phyloP scores from a whole-genome alignment of 2,113 vertebrate genomes.

The Chlorodrepanis virens region DNA sequence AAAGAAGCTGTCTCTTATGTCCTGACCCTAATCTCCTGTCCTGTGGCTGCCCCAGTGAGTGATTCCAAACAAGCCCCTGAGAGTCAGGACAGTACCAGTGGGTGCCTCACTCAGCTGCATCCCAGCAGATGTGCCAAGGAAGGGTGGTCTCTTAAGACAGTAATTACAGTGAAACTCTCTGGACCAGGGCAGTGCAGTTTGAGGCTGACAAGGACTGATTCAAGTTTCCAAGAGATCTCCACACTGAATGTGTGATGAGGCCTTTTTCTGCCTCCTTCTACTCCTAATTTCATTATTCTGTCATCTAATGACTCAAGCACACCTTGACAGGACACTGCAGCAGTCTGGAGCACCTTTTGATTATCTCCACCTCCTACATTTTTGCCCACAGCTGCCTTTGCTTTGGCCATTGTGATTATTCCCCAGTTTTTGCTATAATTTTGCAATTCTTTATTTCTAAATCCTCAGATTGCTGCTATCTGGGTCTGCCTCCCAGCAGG shows the following conservation, averaged over 20 bases:
- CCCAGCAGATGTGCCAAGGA: neutral
- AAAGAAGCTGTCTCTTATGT: neutral
- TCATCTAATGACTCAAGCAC: neutral
- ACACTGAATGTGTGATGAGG: fast-evolving
- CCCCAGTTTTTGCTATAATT: neutral
- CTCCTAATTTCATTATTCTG: neutral
- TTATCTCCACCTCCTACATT: neutral
- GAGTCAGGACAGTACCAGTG: neutral
- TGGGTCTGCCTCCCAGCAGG: neutral
- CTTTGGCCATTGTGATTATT: neutral
- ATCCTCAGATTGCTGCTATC: neutral
- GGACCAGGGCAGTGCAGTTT: neutral
- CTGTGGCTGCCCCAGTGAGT: neutral
- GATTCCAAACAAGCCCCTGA: neutral
- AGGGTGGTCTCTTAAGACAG: neutral
- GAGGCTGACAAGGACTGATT: neutral
- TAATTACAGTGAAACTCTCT: neutral
- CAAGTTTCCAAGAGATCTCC: neutral
- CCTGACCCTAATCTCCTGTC: neutral
- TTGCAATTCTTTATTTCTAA: neutral
- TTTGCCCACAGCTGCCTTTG: neutral
- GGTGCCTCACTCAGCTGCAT: neutral
- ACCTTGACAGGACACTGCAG: neutral
- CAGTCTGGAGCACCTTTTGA: neutral
- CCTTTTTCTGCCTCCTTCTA: neutral